phyloP scores from a whole-genome alignment of 1,140 invertebrate species.

The Cydia fagiglandana region DNA sequence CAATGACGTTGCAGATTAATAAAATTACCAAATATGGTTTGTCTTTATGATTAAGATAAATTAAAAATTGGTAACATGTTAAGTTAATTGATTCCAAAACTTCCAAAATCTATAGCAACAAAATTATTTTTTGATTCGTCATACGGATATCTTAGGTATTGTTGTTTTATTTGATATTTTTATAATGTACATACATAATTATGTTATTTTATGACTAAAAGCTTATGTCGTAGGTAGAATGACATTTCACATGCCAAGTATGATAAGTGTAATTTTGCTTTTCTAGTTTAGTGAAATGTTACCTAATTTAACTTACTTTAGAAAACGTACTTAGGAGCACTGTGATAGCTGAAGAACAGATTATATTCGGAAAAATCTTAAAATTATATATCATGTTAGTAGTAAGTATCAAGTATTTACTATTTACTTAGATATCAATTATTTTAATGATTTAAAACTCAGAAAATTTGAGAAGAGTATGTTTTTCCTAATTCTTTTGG shows the following conservation, averaged over 20 bases:
- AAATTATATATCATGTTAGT: background rate
- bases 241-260: background rate
- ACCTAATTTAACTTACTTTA: slow-evolving; percentile 21
- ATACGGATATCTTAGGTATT: too few species aligned
- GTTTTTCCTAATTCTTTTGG: background rate
- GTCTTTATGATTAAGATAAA: background rate
- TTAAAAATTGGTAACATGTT: too few species aligned
- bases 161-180: background rate
- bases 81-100: too few species aligned
- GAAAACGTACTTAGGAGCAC: slow-evolving; percentile 24
- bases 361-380: slow-evolving; percentile 7
- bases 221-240: background rate
- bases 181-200: background rate
- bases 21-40: background rate
- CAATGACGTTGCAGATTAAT: background rate
- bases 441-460: too few species aligned
- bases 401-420: background rate
- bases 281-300: slow-evolving; percentile 18
- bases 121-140: too few species aligned
- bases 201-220: background rate
- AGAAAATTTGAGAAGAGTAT: too few species aligned
- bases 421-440: too few species aligned
- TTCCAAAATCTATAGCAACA: too few species aligned
- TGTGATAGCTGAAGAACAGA: slow-evolving; percentile 19
- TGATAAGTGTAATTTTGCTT: background rate